Evolutionary conservation across 92 coral and sea anemone species (phyloP).

Genomic region (Porites cylindrica): DNA sequence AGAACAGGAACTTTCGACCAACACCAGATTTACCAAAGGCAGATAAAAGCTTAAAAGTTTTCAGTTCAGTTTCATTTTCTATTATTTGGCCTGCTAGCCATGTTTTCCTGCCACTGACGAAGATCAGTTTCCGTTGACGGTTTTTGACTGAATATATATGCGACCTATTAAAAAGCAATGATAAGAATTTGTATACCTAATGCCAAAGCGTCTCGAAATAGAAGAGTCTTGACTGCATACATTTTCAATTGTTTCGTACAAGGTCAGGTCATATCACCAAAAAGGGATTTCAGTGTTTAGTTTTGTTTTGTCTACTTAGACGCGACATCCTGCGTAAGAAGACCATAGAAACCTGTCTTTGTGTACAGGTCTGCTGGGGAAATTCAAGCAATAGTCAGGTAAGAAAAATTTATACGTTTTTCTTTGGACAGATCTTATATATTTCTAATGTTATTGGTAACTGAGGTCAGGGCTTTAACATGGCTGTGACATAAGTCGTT

Average conservation of each 20-base stretch:
- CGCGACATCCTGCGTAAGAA: neutral
- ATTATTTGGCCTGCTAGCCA: too few relatives aligned
- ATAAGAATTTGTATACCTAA: slow-evolving; percentile 4
- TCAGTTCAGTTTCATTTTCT: too few relatives aligned
- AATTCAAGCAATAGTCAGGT: neutral
- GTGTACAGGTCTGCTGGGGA: slow-evolving; percentile 2
- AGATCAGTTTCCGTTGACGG: neutral
- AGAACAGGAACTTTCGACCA: too few relatives aligned
- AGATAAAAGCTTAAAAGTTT: too few relatives aligned
- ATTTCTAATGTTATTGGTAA: neutral
- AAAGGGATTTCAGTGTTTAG: neutral
- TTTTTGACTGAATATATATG: neutral
- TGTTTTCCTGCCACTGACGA: too few relatives aligned
- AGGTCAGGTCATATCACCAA: slow-evolving; percentile 7
- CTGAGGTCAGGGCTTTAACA: neutral
- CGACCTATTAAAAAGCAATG: neutral
- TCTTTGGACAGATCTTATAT: neutral
- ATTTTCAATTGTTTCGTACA: neutral
- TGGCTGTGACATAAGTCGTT: neutral
- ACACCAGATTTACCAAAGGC: too few relatives aligned
- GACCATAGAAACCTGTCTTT: neutral
- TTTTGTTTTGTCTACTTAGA: neutral
- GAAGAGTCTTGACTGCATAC: neutral
- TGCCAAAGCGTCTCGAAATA: neutral
- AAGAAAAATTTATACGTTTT: neutral